These are phyloP conservation scores for Molossus alvarezi DNA, from an alignment of 2,797 vertebrate genomes.

Conservation along the genomic window DNA sequence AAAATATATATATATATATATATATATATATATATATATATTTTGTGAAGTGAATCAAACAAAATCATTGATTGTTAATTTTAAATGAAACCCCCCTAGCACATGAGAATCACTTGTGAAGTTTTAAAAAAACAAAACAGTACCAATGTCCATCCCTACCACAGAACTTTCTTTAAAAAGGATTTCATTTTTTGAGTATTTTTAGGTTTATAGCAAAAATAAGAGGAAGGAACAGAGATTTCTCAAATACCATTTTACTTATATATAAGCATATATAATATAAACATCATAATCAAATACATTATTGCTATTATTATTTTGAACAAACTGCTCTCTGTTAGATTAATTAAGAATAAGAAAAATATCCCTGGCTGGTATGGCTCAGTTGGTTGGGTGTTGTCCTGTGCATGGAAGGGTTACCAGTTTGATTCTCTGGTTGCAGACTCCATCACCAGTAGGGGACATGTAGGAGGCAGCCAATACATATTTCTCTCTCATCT, in stretches of 20 bases:
- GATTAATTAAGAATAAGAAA: not conserved
- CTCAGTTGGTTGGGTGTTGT: too few species aligned
- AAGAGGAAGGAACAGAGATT: not conserved
- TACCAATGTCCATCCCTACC: not conserved
- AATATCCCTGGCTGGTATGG: not conserved
- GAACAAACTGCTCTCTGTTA: not conserved
- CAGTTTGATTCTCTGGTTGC: too few species aligned
- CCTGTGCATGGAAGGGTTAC: too few species aligned
- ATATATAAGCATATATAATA: not conserved
- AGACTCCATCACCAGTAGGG: too few species aligned
- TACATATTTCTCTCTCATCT: too few species aligned
- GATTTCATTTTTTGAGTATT: not conserved
- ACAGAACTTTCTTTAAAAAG: not conserved
- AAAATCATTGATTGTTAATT: not conserved
- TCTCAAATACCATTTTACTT: not conserved
- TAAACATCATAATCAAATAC: not conserved
- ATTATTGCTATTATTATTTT: not conserved
- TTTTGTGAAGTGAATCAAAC: slow-evolving; percentile 2
- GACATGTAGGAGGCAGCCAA: too few species aligned
- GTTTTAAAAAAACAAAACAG: not conserved
- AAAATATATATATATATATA: too few species aligned
- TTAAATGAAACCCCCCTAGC: not conserved
- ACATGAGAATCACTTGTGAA: not conserved
- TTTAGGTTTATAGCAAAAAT: slow-evolving; percentile 4
- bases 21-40: too few species aligned